Percentiles rank a stretch among this genome's conserved stretches.
Evolutionary conservation across 2,888 invertebrate genomes (phyloP).

Genomic region (Drosophila fungiperda): DNA sequence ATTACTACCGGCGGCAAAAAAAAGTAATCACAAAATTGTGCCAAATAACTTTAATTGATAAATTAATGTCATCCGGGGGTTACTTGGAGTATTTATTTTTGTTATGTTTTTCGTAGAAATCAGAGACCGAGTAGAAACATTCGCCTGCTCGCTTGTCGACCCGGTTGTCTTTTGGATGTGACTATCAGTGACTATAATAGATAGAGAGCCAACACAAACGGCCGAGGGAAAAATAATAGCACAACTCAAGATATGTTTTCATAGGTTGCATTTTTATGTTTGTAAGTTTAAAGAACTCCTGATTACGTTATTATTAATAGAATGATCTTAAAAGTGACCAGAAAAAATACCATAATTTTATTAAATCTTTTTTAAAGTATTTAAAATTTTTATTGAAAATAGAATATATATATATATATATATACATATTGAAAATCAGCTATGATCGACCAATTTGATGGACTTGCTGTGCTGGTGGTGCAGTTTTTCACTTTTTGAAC

Average conservation of each 20-base stretch:
- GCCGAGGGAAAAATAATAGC: not conserved
- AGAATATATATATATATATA: too few species aligned
- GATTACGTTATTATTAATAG: not conserved
- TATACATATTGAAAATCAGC: not conserved
- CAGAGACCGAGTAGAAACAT: not conserved
- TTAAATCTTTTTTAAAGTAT: not conserved
- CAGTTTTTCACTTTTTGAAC: not conserved
- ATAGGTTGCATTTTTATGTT: not conserved
- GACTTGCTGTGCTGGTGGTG: not conserved
- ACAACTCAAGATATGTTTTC: not conserved
- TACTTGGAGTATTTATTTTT: not conserved
- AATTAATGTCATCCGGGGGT: not conserved
- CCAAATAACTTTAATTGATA: not conserved
- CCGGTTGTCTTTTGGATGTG: not conserved
- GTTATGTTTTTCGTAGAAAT: not conserved
- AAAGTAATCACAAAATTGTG: not conserved
- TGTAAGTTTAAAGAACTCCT: not conserved
- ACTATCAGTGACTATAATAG: not conserved
- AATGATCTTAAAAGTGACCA: not conserved
- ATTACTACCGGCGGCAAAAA: not conserved
- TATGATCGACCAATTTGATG: not conserved
- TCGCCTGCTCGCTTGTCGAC: not conserved
- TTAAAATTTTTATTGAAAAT: not conserved
- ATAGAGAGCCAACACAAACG: not conserved
- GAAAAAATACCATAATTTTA: not conserved